A percentile compares a stretch with the other conserved stretches of the same genome.
Conservation (phyloP, 2,797 vertebrate genomes). For the Champsocephalus gunnari region DNA sequence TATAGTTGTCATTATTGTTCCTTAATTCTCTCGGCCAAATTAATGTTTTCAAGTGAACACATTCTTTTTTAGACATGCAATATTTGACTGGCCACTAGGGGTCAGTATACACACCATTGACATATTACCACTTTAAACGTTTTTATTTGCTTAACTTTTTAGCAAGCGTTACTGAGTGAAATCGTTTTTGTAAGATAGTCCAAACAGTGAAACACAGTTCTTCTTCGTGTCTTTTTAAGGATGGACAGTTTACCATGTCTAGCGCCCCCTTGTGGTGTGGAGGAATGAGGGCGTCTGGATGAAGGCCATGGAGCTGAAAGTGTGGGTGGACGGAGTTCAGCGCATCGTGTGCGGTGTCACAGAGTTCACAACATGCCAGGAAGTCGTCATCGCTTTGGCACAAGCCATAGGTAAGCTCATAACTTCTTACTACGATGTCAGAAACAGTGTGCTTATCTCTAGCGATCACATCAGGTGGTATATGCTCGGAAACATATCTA, state of each 20-base stretch:
- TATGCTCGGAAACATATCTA: background rate
- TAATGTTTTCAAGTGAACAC: background rate
- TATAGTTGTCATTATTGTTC: background rate
- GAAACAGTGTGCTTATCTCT: background rate
- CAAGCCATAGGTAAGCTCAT: constrained; percentile 93
- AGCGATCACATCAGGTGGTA: background rate
- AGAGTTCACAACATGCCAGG: constrained; percentile 97
- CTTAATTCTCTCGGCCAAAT: background rate
- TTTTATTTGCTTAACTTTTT: background rate
- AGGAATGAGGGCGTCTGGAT: constrained; percentile 81
- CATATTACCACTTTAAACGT: background rate
- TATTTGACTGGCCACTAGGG: background rate
- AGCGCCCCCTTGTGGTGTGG: constrained; percentile 62
- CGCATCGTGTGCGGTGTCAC: constrained; percentile 97
- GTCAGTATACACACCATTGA: background rate
- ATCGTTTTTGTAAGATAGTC: too few species aligned
- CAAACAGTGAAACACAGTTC: background rate
- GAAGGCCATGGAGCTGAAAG: constrained; percentile 97
- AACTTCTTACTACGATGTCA: background rate
- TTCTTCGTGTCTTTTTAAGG: constrained; percentile 13
- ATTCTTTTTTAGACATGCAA: background rate
- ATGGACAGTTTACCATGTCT: constrained; percentile 44
- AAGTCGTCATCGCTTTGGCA: constrained; percentile 97
- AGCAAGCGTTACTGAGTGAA: background rate
- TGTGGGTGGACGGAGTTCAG: constrained; percentile 98